Evolutionary conservation across 2,888 invertebrate species (phyloP).

Genomic region (Apamea monoglypha): DNA sequence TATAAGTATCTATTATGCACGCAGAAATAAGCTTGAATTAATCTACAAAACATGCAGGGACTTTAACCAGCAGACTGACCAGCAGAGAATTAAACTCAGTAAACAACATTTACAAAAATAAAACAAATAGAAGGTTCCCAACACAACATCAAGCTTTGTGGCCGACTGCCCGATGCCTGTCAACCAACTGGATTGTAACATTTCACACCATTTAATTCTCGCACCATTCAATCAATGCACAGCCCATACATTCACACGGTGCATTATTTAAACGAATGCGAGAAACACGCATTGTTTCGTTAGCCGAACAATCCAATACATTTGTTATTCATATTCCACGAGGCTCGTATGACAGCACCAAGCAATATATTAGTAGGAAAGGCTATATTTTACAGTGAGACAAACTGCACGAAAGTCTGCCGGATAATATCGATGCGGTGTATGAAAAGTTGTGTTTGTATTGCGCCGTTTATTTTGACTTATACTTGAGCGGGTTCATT

Average conservation of each 20-base stretch:
- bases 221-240: slow-evolving; percentile 50
- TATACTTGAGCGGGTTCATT: slow-evolving; percentile 14
- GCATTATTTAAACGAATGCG: slow-evolving; percentile 45
- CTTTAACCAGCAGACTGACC: neutral
- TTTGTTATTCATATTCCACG: slow-evolving; percentile 73
- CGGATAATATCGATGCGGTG: slow-evolving; percentile 50
- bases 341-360: slow-evolving; percentile 55
- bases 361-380: slow-evolving; percentile 49
- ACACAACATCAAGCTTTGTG: slow-evolving; percentile 9
- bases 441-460: slow-evolving; percentile 40
- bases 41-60: neutral
- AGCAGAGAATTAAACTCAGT: slow-evolving; percentile 13
- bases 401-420: slow-evolving; percentile 57
- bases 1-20: neutral
- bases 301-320: slow-evolving; percentile 71
- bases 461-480: slow-evolving; percentile 41
- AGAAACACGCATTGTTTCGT: slow-evolving; percentile 52
- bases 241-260: slow-evolving; percentile 22
- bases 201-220: slow-evolving; percentile 51
- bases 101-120: neutral
- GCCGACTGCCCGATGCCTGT: neutral
- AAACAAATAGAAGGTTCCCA: neutral
- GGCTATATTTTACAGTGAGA: slow-evolving; percentile 58
- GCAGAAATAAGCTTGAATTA: neutral
- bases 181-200: slow-evolving; percentile 30